Evolutionary conservation across 2,113 vertebrate genomes (phyloP).

Genomic region (Pteropus alecto): DNA sequence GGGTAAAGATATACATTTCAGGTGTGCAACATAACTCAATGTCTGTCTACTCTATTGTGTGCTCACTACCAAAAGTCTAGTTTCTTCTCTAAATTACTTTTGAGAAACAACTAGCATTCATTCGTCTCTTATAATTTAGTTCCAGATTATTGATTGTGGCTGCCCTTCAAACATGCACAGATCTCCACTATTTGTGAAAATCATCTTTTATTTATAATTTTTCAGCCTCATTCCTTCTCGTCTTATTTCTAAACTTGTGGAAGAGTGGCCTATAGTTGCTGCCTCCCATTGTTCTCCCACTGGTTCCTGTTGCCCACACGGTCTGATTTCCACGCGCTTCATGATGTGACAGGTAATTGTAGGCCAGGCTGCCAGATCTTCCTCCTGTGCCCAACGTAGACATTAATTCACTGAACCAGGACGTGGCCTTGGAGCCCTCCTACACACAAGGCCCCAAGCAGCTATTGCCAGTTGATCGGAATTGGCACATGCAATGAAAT

Average conservation of each 20-base stretch:
- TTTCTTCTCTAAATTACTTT: background rate
- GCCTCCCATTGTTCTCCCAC: background rate
- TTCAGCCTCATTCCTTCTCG: background rate
- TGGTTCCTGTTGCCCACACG: background rate
- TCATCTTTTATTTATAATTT: conserved; percentile 42
- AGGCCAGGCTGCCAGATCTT: background rate
- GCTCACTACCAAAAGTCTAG: too few relatives aligned
- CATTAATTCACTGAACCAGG: background rate
- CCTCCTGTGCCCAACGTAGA: background rate
- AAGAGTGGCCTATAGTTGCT: background rate
- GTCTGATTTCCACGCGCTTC: background rate
- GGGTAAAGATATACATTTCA: background rate
- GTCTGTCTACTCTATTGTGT: background rate
- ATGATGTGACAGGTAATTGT: background rate
- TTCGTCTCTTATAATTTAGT: background rate
- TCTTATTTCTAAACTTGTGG: conserved; percentile 33
- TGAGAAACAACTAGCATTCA: conserved; percentile 15
- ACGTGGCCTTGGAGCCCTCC: background rate
- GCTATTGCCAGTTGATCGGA: background rate
- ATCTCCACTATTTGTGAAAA: background rate
- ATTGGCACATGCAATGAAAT: background rate
- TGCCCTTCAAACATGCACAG: background rate
- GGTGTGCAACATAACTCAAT: background rate
- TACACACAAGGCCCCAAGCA: background rate
- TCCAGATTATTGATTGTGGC: conserved; percentile 19